phyloP scores from a whole-genome alignment of 2,888 invertebrate genomes.

The Hydropsyche betteni region DNA sequence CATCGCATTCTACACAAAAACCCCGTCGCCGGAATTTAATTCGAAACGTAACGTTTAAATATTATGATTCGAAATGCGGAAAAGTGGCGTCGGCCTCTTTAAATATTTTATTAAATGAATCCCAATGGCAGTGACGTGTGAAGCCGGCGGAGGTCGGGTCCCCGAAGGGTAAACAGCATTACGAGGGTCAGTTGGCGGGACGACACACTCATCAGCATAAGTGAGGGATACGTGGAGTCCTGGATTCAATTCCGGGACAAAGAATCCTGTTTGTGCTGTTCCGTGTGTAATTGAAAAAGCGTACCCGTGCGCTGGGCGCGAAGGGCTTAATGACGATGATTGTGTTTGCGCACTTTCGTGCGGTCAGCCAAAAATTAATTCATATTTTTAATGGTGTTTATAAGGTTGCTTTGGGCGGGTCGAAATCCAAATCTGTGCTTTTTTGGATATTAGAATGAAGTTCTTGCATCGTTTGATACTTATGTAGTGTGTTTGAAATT shows the following conservation, averaged over 20 bases:
- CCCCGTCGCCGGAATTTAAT: neutral
- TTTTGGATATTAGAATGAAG: too few species aligned
- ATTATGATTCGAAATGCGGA: too few species aligned
- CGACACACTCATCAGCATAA: slow-evolving; percentile 44
- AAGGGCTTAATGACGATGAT: too few species aligned
- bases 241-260: slow-evolving; percentile 42
- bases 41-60: too few species aligned
- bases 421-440: too few species aligned
- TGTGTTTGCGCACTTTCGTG: too few species aligned
- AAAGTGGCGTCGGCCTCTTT: slow-evolving; percentile 21
- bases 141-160: slow-evolving; percentile 34
- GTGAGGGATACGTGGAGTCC: slow-evolving; percentile 40
- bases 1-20: neutral
- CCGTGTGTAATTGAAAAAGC: slow-evolving; percentile 35
- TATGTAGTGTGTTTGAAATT: too few species aligned
- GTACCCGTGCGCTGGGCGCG: too few species aligned
- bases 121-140: slow-evolving; percentile 48
- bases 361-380: neutral
- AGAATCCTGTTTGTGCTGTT: slow-evolving; percentile 28
- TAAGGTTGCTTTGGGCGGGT: too few species aligned
- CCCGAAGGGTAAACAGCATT: slow-evolving; percentile 46
- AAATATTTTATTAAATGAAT: slow-evolving; percentile 50
- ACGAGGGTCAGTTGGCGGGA: slow-evolving; percentile 44
- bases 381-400: neutral
- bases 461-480: too few species aligned